phyloP scores from a whole-genome alignment of 2,113 vertebrate genomes.

The Cynocephalus volans region DNA sequence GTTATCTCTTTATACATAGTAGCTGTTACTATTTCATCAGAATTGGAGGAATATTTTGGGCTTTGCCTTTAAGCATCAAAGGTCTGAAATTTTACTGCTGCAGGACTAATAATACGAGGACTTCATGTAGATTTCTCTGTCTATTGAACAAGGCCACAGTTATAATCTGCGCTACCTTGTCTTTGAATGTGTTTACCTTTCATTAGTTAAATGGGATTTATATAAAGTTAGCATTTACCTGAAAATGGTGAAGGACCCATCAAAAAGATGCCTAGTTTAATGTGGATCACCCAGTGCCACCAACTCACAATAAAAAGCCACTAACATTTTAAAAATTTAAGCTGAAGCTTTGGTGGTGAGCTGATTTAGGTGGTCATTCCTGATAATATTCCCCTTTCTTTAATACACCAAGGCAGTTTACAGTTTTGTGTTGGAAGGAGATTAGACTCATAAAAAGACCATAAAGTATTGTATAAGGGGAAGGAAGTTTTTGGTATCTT shows the following conservation, averaged over 20 bases:
- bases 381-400: neutral
- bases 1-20: neutral
- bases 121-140: neutral
- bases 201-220: slow-evolving; percentile 66
- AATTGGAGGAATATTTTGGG: slow-evolving; percentile 48
- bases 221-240: slow-evolving; percentile 67
- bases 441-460: slow-evolving; percentile 1
- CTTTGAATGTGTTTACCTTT: slow-evolving; percentile 64
- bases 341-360: neutral
- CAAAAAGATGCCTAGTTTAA: neutral
- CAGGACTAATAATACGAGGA: neutral
- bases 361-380: neutral
- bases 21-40: slow-evolving; percentile 20
- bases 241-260: slow-evolving; percentile 18
- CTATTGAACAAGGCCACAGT: neutral
- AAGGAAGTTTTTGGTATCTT: neutral
- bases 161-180: neutral
- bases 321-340: slow-evolving; percentile 45
- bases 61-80: neutral
- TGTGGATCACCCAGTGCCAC: neutral
- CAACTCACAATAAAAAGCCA: neutral
- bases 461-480: neutral
- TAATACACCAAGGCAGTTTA: neutral
- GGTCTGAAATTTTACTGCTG: neutral
- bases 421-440: neutral